Base-by-base conservation (phyloP, 1,140 invertebrate genomes). In the Agraylea sexmaculata region DNA sequence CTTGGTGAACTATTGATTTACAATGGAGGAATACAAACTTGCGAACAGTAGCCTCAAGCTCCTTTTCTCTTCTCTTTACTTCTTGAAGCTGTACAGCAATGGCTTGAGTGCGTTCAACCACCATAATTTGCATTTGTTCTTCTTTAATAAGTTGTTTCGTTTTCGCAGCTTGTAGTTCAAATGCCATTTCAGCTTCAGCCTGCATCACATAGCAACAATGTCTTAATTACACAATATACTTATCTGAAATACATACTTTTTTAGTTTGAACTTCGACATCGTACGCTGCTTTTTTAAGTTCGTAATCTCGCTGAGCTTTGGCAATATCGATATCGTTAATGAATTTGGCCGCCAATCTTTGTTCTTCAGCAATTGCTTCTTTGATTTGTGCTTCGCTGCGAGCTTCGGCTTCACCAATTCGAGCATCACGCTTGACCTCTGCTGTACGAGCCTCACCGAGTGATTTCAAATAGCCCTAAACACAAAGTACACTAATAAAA, bases 241-340 rank as follows among this genome's bases (percentile, higher is more conserved):
- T n/a, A n/a, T n/a, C n/a, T n/a, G n/a, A n/a, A n/a, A 60, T 90
- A 91, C 2, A 86, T 47, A 64, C 62, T 60, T 69, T 74, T 62
- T 93, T 95, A 3, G 90, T 92, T 63, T 92, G 85, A 20, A 96
- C 89, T 75, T n/a, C n/a, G n/a, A n/a, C n/a, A n/a, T n/a, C n/a
- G n/a, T n/a, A n/a, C n/a, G n/a, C n/a, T n/a, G n/a, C 92, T 61
- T 96, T 94, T 61, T 96, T 95, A 34, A 96, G 59, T 63, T 96
- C 89, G 61, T 95, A 97, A 65, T 96, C 91, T 51, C 91, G 67
- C 53, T 93, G 83, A 0, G 91, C 85, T 66, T 95, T 93, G 0
- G 91, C 89, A 40, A 96, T 95, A 60, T 95, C 89, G 2, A 88
- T 91, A 57, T 97, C 90, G 62, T 96, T 96, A 0, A 87, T 59